Percentiles rank a stretch among this genome's conserved stretches.
Conservation (phyloP, 2,113 vertebrate species). For the Notothenia rossii region DNA sequence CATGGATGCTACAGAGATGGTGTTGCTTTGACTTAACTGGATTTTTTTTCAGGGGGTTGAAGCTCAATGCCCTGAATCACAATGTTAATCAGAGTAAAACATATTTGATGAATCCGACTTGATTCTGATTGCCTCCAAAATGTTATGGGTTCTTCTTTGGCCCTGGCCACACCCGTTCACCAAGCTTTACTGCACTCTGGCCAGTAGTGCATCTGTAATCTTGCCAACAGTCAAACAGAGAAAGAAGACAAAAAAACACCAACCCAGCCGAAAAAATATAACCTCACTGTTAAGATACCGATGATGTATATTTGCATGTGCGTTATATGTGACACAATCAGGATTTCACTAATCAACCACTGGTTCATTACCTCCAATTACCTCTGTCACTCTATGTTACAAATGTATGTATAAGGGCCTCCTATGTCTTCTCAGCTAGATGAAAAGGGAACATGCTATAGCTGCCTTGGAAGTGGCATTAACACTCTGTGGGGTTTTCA, state of each 20-base stretch:
- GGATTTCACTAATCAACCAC: slow-evolving; percentile 18
- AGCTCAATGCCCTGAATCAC: too few relatives aligned
- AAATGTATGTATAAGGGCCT: slow-evolving; percentile 61
- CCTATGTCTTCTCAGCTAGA: slow-evolving; percentile 53
- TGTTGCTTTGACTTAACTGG: too few relatives aligned
- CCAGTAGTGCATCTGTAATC: too few relatives aligned
- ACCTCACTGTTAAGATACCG: background rate
- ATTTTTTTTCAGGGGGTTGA: too few relatives aligned
- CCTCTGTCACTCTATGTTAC: slow-evolving; percentile 26
- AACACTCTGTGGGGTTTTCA: slow-evolving; percentile 66
- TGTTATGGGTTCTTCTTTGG: too few relatives aligned
- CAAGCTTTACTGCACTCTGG: too few relatives aligned
- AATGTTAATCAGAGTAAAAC: too few relatives aligned
- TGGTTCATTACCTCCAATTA: slow-evolving; percentile 46
- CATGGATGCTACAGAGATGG: too few relatives aligned
- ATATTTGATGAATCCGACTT: too few relatives aligned
- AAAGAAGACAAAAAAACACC: background rate
- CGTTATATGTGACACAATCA: background rate
- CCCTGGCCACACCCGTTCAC: too few relatives aligned
- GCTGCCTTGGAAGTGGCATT: slow-evolving; percentile 58
- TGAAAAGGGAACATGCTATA: slow-evolving; percentile 39
- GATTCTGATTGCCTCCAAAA: too few relatives aligned
- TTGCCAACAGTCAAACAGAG: too few relatives aligned
- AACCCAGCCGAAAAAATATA: background rate
- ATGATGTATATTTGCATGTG: background rate